Percentiles rank a stretch among this genome's conserved stretches.
phyloP scores from a whole-genome alignment of 2,888 invertebrate species.

The Desoria tigrina region DNA sequence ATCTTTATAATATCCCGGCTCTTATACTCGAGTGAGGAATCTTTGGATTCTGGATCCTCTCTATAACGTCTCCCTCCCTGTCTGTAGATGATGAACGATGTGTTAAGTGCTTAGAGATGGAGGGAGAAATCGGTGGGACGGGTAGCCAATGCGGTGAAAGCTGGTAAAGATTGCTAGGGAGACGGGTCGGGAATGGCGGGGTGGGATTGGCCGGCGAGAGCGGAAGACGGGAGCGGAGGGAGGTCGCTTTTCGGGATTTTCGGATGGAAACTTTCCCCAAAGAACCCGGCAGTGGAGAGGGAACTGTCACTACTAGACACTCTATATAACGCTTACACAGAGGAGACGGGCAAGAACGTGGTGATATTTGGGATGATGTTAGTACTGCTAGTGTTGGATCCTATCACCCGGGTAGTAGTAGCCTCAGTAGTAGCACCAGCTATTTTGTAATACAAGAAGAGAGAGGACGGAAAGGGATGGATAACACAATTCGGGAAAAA shows the following conservation, averaged over 20 bases:
- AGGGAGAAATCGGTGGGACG: slow-evolving; percentile 27
- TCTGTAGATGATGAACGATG: slow-evolving; percentile 10
- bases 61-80: slow-evolving; percentile 9
- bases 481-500: slow-evolving; percentile 39
- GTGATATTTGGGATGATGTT: background rate
- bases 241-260: slow-evolving; percentile 31
- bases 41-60: no score
- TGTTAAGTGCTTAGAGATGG: slow-evolving; percentile 18
- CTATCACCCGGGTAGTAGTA: slow-evolving; percentile 14
- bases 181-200: slow-evolving; percentile 41
- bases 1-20: no score
- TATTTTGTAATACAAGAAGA: background rate
- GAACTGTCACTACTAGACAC: no score
- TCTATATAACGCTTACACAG: no score
- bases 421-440: no score
- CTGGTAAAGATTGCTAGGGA: slow-evolving; percentile 46
- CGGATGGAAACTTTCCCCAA: slow-evolving; percentile 19
- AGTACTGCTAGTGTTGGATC: background rate
- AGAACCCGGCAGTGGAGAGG: background rate
- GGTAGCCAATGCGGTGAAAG: slow-evolving; percentile 48
- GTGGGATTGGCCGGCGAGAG: slow-evolving; percentile 46
- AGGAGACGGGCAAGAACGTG: no score
- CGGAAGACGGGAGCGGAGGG: slow-evolving; percentile 51
- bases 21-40: no score
- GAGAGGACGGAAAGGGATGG: slow-evolving; percentile 20